Conservation (phyloP, 2,888 invertebrate species). For the Habrosyne pyritoides region DNA sequence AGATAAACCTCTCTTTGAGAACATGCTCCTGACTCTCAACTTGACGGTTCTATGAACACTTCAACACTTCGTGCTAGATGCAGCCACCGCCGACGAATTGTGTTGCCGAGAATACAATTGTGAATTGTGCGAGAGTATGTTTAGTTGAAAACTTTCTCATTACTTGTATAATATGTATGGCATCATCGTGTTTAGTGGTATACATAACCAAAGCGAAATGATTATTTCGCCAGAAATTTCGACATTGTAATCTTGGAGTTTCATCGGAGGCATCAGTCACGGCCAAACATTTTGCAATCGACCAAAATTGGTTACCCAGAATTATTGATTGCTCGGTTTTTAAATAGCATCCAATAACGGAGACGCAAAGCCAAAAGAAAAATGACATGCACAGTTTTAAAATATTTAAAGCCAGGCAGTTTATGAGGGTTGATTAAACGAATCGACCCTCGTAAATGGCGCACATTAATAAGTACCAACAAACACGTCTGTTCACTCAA, state of each 20-base stretch:
- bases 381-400: not conserved
- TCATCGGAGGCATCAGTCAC: not conserved
- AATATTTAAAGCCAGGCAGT: not conserved
- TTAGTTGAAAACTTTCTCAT: not conserved
- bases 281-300: not conserved
- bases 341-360: not conserved
- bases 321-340: not conserved
- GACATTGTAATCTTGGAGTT: not conserved
- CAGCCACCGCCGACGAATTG: slow-evolving; percentile 9
- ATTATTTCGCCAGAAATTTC: slow-evolving; percentile 1
- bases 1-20: slow-evolving; percentile 46
- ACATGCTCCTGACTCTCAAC: slow-evolving; percentile 30
- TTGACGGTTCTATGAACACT: slow-evolving; percentile 36
- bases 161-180: not conserved
- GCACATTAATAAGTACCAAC: not conserved
- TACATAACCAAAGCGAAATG: not conserved
- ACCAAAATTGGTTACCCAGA: not conserved
- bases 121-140: not conserved
- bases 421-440: not conserved
- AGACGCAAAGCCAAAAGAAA: not conserved
- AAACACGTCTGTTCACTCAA: not conserved
- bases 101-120: slow-evolving; percentile 15
- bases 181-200: not conserved
- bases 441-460: slow-evolving; percentile 12
- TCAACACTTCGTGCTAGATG: slow-evolving; percentile 17